These are phyloP conservation scores for Holacanthus passer DNA, from an alignment of 2,113 vertebrate species.

Conservation along the genomic window DNA sequence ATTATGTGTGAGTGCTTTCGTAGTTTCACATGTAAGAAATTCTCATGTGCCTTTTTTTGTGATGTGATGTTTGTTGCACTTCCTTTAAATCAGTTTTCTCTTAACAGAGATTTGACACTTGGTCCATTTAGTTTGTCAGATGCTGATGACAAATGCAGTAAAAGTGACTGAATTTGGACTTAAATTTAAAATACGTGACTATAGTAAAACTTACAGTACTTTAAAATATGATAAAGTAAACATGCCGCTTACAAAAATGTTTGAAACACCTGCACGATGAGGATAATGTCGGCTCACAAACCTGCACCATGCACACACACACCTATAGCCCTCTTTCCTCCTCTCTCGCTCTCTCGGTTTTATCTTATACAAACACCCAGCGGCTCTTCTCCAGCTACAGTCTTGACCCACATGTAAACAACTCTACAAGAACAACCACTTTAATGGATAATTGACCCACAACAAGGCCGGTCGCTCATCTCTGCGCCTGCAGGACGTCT, in stretches of 20 bases:
- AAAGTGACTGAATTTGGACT: too few relatives aligned
- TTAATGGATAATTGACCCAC: conserved; percentile 39
- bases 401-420: conserved; percentile 45
- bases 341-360: not conserved
- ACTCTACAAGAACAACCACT: conserved; percentile 24
- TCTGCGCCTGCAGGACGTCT: conserved; percentile 22
- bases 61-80: too few relatives aligned
- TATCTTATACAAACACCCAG: not conserved
- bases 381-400: conserved; percentile 11
- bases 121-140: too few relatives aligned
- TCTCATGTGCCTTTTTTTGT: too few relatives aligned
- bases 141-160: too few relatives aligned
- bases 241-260: not conserved
- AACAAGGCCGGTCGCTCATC: not conserved
- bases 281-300: not conserved
- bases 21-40: too few relatives aligned
- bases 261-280: not conserved
- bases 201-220: too few relatives aligned
- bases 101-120: too few relatives aligned
- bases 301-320: too few relatives aligned
- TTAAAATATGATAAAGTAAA: not conserved
- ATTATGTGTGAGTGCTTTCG: too few relatives aligned
- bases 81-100: too few relatives aligned
- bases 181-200: not conserved
- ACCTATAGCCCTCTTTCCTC: not conserved